Conservation (phyloP, 2,888 invertebrate genomes). For the Cephus rjabovi region DNA sequence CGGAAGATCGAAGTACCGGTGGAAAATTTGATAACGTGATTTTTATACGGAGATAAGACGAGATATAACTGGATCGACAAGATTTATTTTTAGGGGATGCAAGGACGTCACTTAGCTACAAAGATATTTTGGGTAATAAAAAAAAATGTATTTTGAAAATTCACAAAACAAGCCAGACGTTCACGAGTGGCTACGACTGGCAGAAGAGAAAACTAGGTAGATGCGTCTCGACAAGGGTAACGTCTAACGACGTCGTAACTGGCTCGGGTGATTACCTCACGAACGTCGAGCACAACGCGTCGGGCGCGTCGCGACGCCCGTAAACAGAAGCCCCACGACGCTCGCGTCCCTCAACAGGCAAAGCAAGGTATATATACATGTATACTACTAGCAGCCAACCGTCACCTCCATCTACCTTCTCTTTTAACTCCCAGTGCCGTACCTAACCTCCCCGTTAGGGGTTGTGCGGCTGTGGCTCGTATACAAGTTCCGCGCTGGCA, state of each 20-base stretch:
- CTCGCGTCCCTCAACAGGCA: slow-evolving; percentile 19
- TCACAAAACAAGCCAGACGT: too few relatives aligned
- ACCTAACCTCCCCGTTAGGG: slow-evolving; percentile 19
- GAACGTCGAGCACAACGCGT: slow-evolving; percentile 24
- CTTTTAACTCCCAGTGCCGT: slow-evolving; percentile 10
- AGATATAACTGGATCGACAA: too few relatives aligned
- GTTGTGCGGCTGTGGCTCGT: slow-evolving; percentile 20
- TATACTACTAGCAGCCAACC: background rate
- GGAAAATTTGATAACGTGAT: too few relatives aligned
- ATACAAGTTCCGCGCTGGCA: slow-evolving; percentile 4
- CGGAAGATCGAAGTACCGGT: too few relatives aligned
- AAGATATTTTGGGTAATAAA: too few relatives aligned
- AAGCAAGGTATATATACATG: background rate
- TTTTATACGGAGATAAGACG: too few relatives aligned
- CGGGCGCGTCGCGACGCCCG: slow-evolving; percentile 38
- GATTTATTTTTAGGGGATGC: too few relatives aligned
- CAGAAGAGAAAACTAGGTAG: slow-evolving; percentile 10
- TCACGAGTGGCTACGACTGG: too few relatives aligned
- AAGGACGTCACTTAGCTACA: too few relatives aligned
- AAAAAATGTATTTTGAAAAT: too few relatives aligned
- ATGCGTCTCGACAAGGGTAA: slow-evolving; percentile 34
- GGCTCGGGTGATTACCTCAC: slow-evolving; percentile 43
- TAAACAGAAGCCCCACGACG: slow-evolving; percentile 43
- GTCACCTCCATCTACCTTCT: background rate
- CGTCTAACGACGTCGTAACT: slow-evolving; percentile 46